Evolutionary conservation across 1,140 invertebrate species (phyloP), one percentile per base, ranked within the genome.

Genomic region (Bombus superbus): DNA sequence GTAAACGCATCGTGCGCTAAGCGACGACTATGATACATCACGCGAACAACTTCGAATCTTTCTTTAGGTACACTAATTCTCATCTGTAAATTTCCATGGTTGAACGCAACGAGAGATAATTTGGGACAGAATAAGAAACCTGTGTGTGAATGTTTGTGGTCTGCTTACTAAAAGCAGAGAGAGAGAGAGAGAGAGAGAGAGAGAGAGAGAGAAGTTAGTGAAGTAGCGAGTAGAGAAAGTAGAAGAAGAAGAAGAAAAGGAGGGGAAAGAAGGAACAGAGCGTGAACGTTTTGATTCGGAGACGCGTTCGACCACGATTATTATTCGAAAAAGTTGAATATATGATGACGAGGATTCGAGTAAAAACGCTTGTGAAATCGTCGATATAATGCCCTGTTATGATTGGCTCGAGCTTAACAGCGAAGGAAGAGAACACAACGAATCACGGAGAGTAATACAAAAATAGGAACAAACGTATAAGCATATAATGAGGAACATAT

Each of bases 391-490:
- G 92, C 89, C 85, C 92, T 90, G 85, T 81, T 76, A 64, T 89
- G 71, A 53, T 81, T 85, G 72, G 68, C 75, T 53, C 75, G 66
- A 90, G 79, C 38, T 71, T 42, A 83, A 77, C 78, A 86, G 40
- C 81, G 82, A 79, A 79, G 79, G 83, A 90, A 87, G 77, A 78
- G 84, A 91, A 91, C 89, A 83, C 81, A 83, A 88, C 44, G 80
- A 88, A 86, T 91, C 87, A 83, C 87, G 82, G 77, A 77, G 82
- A 92, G 87, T 85, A 90, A 90, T 92, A 93, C 89, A 92, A 93
- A 93, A 93, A 94, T 94, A 94, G 93, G 94, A 94, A 94, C 94
- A 93, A 94, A 94, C 86, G 81, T 79, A 87, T 90, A 89, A 89
- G 89, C 78, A 86, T 92, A 93, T 75, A 91, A 92, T 85, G 90